Conservation (phyloP, 2,888 invertebrate species). For the Margaritifera margaritifera region DNA sequence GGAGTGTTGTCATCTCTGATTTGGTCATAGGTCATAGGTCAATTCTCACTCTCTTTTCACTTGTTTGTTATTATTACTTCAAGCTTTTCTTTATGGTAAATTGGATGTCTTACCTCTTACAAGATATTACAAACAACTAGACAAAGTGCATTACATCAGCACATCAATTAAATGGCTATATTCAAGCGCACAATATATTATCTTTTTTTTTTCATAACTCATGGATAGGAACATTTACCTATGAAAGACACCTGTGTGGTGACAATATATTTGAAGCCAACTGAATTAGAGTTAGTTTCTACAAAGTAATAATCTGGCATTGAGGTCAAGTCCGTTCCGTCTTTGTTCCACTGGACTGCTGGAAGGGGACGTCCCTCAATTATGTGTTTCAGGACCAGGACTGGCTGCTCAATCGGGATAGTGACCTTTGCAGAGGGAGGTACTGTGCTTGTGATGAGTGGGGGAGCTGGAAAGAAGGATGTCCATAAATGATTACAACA, state of each 20-base stretch:
- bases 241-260: conserved; percentile 46
- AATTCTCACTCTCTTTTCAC: no score
- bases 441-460: conserved; percentile 35
- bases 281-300: conserved; percentile 22
- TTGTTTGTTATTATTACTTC: no score
- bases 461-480: conserved; percentile 42
- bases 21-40: no score
- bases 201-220: no score
- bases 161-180: no score
- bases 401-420: conserved; percentile 41
- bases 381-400: conserved; percentile 47
- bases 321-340: conserved; percentile 42
- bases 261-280: conserved; percentile 44
- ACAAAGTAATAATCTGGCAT: conserved; percentile 44
- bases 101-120: no score
- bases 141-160: no score
- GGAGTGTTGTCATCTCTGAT: no score
- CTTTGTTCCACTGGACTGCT: conserved; percentile 57
- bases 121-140: no score
- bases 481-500: neutral
- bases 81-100: no score
- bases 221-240: conserved; percentile 34
- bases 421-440: conserved; percentile 29
- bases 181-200: no score
- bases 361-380: conserved; percentile 59